Base-by-base conservation (phyloP, 2,113 vertebrate species). In the Blennius ocellaris region DNA sequence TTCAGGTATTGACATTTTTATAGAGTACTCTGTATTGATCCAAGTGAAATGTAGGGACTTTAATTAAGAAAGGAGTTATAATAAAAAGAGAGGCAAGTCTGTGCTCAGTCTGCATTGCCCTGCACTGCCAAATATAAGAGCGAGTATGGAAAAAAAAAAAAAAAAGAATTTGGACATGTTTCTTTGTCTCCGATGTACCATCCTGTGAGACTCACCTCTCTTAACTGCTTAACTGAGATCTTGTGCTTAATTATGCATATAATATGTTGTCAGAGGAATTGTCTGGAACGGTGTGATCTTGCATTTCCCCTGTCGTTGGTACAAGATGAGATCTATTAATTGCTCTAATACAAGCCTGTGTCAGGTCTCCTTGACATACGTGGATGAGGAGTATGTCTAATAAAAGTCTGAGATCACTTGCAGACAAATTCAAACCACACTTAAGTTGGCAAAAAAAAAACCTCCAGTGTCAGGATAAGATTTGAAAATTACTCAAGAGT, bases 1-100 rank as follows among this genome's bases (percentile, higher is more conserved):
- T 84, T 92, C 71, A 84, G 76, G 50, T 78, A 91, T 90, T 78
- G 83, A 84, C 72, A 78, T 89, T 84, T 82, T 80, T 79, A 83
- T 83, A 85, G 86, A 90, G 82, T 83, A 54, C 54, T 78, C 67
- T 43, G 69, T 68, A 92, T 89, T 59, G 87, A 93, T 90, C 59
- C 49, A 69, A 63, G 63, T 65, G 63, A 78, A 83, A 84, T 73
- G 67, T 55, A 11, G 57, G 17, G 70, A 58, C 54, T 68, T 86
- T 87, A 89, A 90, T 84, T 85, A 83, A 80, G 77, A 73, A 47
- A 43, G 51, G 40, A 66, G 60, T 69, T 72, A 39, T 80, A 64
- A 82, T 73, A 63, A 82, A 85, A 84, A 64, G 39, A 11, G 43
- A 67, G 71, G 50, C 58, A 67, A n/a, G 54, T 49, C 21, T 40